phyloP scores from a whole-genome alignment of 2,888 invertebrate genomes.

The Stegana nigrithorax region DNA sequence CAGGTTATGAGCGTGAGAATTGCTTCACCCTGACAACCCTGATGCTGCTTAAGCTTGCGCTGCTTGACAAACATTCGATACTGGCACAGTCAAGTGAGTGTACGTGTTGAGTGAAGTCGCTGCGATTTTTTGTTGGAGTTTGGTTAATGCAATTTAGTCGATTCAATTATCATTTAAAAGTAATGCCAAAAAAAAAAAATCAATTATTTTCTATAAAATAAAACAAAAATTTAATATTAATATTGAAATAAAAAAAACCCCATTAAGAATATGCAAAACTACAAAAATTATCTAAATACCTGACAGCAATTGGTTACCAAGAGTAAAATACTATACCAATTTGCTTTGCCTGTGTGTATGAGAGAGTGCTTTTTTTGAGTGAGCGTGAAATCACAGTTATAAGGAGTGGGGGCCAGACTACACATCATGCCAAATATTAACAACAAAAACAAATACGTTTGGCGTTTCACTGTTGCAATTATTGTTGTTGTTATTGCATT shows the following conservation, averaged over 20 bases:
- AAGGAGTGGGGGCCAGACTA: no score
- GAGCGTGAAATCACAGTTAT: conserved; percentile 36
- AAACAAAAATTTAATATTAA: conserved; percentile 19
- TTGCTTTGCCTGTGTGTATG: not conserved
- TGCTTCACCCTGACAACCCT: no score
- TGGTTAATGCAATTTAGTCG: not conserved
- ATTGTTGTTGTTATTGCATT: conserved; percentile 34
- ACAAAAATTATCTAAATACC: conserved; percentile 32
- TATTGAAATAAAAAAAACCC: conserved; percentile 27
- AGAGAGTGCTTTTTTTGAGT: no score
- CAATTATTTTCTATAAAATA: not conserved
- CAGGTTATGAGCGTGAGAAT: no score
- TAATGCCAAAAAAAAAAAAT: no score
- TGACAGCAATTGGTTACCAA: no score
- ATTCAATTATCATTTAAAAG: not conserved
- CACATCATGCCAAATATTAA: not conserved
- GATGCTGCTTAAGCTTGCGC: no score
- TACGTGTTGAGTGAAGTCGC: not conserved
- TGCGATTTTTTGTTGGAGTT: not conserved
- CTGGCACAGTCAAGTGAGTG: no score
- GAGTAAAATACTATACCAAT: no score
- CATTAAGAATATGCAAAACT: not conserved
- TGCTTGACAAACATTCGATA: no score
- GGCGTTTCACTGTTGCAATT: conserved; percentile 46
- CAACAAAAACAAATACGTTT: conserved; percentile 22